phyloP scores from a whole-genome alignment of 1,140 invertebrate genomes.

The Drosophila biarmipes region DNA sequence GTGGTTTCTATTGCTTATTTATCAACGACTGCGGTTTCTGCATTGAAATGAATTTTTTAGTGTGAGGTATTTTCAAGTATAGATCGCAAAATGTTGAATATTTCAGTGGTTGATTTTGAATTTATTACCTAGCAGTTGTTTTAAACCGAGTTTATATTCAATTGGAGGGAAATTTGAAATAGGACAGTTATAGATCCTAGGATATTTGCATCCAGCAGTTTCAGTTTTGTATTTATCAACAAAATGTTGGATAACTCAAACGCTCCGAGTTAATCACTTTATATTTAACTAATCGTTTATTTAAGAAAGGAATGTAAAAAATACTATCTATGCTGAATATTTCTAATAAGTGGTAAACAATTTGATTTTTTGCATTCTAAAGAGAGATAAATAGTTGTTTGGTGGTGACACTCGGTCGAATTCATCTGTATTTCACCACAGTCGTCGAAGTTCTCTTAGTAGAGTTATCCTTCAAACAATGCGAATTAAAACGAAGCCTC shows the following conservation, averaged over 20 bases:
- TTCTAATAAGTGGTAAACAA: neutral
- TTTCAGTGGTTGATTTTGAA: neutral
- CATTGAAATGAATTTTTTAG: conserved; percentile 1
- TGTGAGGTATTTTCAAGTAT: conserved; percentile 2
- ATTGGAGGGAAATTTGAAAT: neutral
- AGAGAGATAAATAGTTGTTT: too few species aligned
- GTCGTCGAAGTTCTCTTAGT: neutral
- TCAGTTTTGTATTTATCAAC: neutral
- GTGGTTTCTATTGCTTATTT: conserved; percentile 5
- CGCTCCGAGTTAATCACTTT: neutral
- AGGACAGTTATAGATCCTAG: neutral
- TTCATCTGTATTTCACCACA: neutral
- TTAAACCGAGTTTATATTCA: neutral
- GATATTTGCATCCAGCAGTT: too few species aligned
- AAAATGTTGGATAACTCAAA: too few species aligned
- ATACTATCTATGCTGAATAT: neutral
- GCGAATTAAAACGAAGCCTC: neutral
- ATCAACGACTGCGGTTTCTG: conserved; percentile 4
- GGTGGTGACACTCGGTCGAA: neutral
- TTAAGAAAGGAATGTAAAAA: neutral
- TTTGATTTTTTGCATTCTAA: neutral
- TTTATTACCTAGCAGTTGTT: neutral
- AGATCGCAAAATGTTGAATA: neutral
- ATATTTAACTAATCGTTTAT: neutral
- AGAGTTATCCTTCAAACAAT: neutral